Evolutionary conservation across 1,140 invertebrate genomes (phyloP).

Genomic region (Globodera rostochiensis): DNA sequence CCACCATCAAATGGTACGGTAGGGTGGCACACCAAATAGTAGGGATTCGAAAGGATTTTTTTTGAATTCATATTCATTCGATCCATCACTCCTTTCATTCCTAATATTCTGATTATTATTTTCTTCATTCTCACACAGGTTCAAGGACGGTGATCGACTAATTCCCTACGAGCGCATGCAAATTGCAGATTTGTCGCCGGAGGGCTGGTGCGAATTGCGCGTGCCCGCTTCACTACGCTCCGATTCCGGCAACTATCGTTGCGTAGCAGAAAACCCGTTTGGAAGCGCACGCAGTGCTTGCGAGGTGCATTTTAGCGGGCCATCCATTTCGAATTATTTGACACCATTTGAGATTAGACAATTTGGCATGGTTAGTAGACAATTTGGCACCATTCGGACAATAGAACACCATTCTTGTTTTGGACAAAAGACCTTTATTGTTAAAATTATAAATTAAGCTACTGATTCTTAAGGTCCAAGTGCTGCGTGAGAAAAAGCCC

Average conservation of each 20-base stretch:
- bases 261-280: slow-evolving; percentile 68
- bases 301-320: slow-evolving; percentile 42
- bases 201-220: slow-evolving; percentile 76
- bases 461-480: background rate
- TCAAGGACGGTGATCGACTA: slow-evolving; percentile 61
- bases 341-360: background rate
- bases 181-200: slow-evolving; percentile 66
- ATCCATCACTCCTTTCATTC: too few species aligned
- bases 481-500: slow-evolving; percentile 6
- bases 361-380: background rate
- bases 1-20: slow-evolving; percentile 72
- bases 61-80: slow-evolving; percentile 35
- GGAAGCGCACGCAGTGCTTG: slow-evolving; percentile 58
- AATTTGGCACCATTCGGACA: too few species aligned
- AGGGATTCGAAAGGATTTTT: background rate
- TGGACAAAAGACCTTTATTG: too few species aligned
- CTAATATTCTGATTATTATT: too few species aligned
- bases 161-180: slow-evolving; percentile 56
- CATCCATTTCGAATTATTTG: too few species aligned
- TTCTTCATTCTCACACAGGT: slow-evolving; percentile 68
- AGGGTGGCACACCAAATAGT: slow-evolving; percentile 1
- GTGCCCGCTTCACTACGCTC: slow-evolving; percentile 76
- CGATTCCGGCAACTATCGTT: slow-evolving; percentile 77
- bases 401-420: too few species aligned
- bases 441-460: too few species aligned